Base-by-base conservation (phyloP, 2,888 invertebrate genomes). In the Platycheirus albimanus region DNA sequence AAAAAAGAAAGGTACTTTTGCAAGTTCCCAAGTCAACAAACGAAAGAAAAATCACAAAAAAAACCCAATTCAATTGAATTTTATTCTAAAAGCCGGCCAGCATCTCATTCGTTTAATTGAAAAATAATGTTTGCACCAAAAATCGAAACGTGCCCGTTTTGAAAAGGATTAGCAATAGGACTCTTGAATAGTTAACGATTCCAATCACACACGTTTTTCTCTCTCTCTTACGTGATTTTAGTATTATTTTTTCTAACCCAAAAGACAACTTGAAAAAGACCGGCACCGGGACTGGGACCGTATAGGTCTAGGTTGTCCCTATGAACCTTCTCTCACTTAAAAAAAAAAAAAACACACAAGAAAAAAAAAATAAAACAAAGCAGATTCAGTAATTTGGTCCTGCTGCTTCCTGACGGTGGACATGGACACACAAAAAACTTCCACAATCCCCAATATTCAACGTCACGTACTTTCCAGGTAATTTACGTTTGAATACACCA, bases 381-480 rank as follows among this genome's bases (percentile, higher is more conserved):
- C 67, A 64, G 52, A 67, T 51, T 67, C 71, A 71, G 81, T 81
- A 76, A 76, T 67, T 76, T 52, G 76, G 71, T 67, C 49, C 47
- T 45, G 7, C 20, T n/a, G 52, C 36, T 36, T 8, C 54, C 58
- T 41, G 28, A 10, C 24, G 4, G 20, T 20, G n/a, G n/a, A n/a
- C n/a, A 7, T 17, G 54, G 61, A 61, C 61, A 61, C 30, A 61
- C 33, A 67, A 58, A 58, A 52, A 61, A 58, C 52, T n/a, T 61
- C 33, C 54, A 70, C n/a, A n/a, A n/a, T 63, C 45, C 51, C 69
- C 11, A 45, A 64, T 67, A 56, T 67, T 45, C 63, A 67, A 64
- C 20, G 89, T 89, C 89, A 89, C 89, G 89, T 89, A 88, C 87
- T 88, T 89, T 89, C 88, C 88, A 89, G 88, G 89, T 89, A 89